A percentile compares a stretch with the other conserved stretches of the same genome.
These are phyloP conservation scores for Anoplolepis gracilipes DNA, from an alignment of 1,140 invertebrate genomes.

Conservation along the genomic window DNA sequence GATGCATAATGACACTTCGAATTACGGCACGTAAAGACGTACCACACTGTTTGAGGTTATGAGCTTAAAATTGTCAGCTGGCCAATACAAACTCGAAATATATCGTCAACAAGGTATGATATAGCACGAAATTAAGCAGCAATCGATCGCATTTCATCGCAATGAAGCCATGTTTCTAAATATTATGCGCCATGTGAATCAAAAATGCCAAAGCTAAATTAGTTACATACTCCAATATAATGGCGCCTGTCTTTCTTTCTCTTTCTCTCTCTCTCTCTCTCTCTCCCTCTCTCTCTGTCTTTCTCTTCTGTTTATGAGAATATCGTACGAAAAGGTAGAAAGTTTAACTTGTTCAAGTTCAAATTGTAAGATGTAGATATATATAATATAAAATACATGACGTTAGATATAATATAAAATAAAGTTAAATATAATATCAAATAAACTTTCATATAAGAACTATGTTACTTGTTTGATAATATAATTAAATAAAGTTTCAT, in stretches of 20 bases:
- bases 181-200: not conserved
- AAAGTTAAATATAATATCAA: not conserved
- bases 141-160: not conserved
- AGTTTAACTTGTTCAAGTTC: no score
- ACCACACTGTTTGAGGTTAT: conserved; percentile 64
- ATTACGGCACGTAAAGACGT: not conserved
- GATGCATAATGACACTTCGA: not conserved
- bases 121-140: not conserved
- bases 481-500: not conserved
- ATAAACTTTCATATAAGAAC: not conserved
- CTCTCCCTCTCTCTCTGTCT: no score
- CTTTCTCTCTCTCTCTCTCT: not conserved
- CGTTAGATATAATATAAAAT: not conserved
- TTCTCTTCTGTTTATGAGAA: conserved; percentile 46
- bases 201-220: conserved; percentile 34
- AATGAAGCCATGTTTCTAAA: not conserved
- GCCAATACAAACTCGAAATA: not conserved
- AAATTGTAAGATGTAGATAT: not conserved
- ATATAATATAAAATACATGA: not conserved
- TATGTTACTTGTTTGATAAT: no score
- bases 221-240: conserved; percentile 50
- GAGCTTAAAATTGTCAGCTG: conserved; percentile 40
- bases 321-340: not conserved
- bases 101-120: not conserved
- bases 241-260: conserved; percentile 25